These are phyloP conservation scores for Platichthys flesus DNA, from an alignment of 2,113 vertebrate genomes.

Conservation along the genomic window DNA sequence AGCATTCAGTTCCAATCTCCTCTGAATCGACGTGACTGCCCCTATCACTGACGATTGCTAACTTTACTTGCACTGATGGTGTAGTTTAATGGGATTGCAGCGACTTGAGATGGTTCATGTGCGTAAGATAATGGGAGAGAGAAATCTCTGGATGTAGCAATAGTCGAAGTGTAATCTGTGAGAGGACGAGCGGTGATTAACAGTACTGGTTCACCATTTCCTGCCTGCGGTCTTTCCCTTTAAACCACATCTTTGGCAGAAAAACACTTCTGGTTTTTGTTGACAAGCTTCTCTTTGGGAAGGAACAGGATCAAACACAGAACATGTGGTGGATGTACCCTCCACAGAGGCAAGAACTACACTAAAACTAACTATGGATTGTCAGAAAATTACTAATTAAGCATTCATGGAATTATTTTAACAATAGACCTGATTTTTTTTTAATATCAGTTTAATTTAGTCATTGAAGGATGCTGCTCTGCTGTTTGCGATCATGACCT, in stretches of 20 bases:
- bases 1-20: neutral
- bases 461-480: no score
- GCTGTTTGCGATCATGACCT: neutral
- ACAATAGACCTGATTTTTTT: constrained; percentile 25
- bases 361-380: neutral
- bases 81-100: constrained; percentile 2
- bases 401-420: no score
- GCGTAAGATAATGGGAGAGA: neutral
- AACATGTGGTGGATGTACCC: constrained; percentile 56
- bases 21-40: constrained; percentile 7
- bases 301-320: constrained; percentile 32
- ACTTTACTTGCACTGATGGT: constrained; percentile 9
- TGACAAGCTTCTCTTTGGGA: constrained; percentile 63
- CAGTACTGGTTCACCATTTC: constrained; percentile 54
- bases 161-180: constrained; percentile 40
- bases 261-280: constrained; percentile 58
- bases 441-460: neutral
- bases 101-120: neutral
- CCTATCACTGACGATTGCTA: neutral
- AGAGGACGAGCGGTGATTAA: constrained; percentile 52
- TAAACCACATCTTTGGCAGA: constrained; percentile 59
- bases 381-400: neutral
- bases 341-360: constrained; percentile 35
- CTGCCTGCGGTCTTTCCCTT: constrained; percentile 60
- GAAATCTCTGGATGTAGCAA: constrained; percentile 5